Conservation (phyloP, 1,140 invertebrate genomes). For the Piezodorus guildinii region DNA sequence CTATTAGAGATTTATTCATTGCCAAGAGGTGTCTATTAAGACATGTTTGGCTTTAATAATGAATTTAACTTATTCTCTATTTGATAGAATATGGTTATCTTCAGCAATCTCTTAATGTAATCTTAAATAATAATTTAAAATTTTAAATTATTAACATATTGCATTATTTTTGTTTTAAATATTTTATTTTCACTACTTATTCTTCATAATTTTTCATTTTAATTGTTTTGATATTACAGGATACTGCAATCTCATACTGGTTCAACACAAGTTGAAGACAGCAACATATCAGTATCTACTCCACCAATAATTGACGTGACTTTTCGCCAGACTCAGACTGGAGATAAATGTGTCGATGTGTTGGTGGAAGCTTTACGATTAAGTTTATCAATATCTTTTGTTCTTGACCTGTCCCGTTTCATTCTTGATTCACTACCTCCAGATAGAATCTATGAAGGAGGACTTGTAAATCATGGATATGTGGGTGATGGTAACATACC, state of each 20-base stretch:
- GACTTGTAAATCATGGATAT: conserved; percentile 55
- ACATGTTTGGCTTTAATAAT: too few species aligned
- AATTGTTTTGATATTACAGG: conserved; percentile 35
- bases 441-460: conserved; percentile 42
- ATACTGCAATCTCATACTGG: conserved; percentile 56
- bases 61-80: neutral
- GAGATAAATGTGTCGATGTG: conserved; percentile 51
- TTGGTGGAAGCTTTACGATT: conserved; percentile 57
- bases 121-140: too few species aligned
- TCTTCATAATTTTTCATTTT: neutral
- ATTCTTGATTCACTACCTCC: conserved; percentile 52
- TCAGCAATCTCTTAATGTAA: too few species aligned
- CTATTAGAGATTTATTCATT: too few species aligned
- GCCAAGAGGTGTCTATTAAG: too few species aligned
- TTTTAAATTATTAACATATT: too few species aligned
- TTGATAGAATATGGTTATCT: neutral
- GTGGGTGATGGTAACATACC: conserved; percentile 39
- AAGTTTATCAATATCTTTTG: conserved; percentile 61
- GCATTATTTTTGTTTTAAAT: too few species aligned
- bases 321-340: conserved; percentile 48
- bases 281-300: conserved; percentile 48
- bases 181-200: too few species aligned
- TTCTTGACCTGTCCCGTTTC: conserved; percentile 52
- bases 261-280: conserved; percentile 35
- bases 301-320: conserved; percentile 54